Evolutionary conservation across 1,140 invertebrate species (phyloP).

Genomic region (Phthorimaea operculella): DNA sequence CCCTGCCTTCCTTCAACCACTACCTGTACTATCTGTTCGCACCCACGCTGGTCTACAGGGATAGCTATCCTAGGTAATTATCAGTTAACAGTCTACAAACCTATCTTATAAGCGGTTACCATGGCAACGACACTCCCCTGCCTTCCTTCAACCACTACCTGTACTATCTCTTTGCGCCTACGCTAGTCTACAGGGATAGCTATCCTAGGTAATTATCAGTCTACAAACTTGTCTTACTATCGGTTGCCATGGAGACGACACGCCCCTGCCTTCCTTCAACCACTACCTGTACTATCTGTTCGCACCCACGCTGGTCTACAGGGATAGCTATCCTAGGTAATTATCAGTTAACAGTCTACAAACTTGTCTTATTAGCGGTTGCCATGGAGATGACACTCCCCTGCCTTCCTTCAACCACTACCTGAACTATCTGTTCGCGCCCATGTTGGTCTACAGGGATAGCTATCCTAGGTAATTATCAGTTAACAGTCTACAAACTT

Average conservation of each 20-base stretch:
- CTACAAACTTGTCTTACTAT: too few relatives aligned
- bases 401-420: constrained; percentile 81
- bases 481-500: too few relatives aligned
- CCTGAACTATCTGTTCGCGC: constrained; percentile 88
- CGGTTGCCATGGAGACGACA: constrained; percentile 15
- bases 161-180: constrained; percentile 91
- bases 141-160: constrained; percentile 82
- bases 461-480: constrained; percentile 81
- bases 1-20: constrained; percentile 76
- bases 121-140: constrained; percentile 38
- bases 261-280: constrained; percentile 74
- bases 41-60: constrained; percentile 87
- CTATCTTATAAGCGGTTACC: too few relatives aligned
- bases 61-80: constrained; percentile 83
- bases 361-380: too few relatives aligned
- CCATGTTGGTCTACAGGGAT: constrained; percentile 88
- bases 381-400: constrained; percentile 20
- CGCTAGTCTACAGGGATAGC: constrained; percentile 83
- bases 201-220: constrained; percentile 83
- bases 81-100: too few relatives aligned
- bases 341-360: constrained; percentile 27
- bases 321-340: constrained; percentile 86
- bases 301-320: constrained; percentile 88
- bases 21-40: constrained; percentile 90
- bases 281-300: constrained; percentile 89